Evolutionary conservation across 1,140 invertebrate genomes (phyloP), one percentile per base, ranked within the genome.

Genomic region (Drosophila santomea): DNA sequence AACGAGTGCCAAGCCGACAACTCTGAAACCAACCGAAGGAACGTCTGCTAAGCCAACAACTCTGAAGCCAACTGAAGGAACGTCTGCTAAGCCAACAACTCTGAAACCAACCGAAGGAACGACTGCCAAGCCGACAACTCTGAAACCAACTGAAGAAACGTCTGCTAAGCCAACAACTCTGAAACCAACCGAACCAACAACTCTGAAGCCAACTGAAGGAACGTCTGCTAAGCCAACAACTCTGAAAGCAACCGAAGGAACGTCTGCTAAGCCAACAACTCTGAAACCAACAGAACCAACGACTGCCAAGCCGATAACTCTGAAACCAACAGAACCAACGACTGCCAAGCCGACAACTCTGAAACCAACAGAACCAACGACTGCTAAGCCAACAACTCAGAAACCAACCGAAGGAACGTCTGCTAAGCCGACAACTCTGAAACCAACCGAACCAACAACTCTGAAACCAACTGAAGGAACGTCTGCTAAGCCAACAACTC

Each of bases 171-270:
- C 28, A 0, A 45, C 56, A 4, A 54, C 51, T 14, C 35, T 20
- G 15, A 58, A 17, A n/a, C 55, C 55, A 14, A 58, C 55, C 0
- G 15, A 58, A 25, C 2, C 25, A 14, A 57, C 55, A 15, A 57
- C 55, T 23, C 23, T 14, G 28, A 47, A 47, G 0, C 43, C 56
- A 12, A 35, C 56, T 0, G 55, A 58, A 11, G 6, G 2, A 10
- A 45, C 56, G 0, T 15, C 28, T 0, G 23, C 6, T 3, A 47
- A 58, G 41, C 55, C 41, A 0, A 58, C 55, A 44, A 57, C 55
- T 44, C 17, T 23, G 28, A 35, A 47, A 6, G 43, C 56, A 1
- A 14, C 43, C 0, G 56, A 58, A 2, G 12, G 3, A 38, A 38
- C 36, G 3, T 4, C 2, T 14, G 12, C 14, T 3, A 38, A 38